phyloP scores from a whole-genome alignment of 1,140 invertebrate genomes.

The Dreissena rostriformis region DNA sequence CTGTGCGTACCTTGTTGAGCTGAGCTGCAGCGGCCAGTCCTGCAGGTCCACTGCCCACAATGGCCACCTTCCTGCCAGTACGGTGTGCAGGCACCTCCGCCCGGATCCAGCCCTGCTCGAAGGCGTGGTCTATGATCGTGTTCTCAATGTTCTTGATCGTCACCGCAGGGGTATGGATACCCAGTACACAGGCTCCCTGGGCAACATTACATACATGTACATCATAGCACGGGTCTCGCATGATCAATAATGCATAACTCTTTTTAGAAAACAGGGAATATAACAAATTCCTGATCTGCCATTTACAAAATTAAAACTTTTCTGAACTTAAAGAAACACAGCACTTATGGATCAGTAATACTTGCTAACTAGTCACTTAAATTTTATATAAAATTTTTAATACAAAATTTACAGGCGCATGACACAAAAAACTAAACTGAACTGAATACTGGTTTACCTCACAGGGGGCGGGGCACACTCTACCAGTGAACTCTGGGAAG shows the following conservation, averaged over 20 bases:
- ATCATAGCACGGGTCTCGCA: too few relatives aligned
- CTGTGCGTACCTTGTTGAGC: slow-evolving; percentile 90
- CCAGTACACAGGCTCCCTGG: slow-evolving; percentile 96
- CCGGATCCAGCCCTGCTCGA: slow-evolving; percentile 96
- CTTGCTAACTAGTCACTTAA: too few relatives aligned
- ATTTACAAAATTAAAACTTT: too few relatives aligned
- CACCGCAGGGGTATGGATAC: slow-evolving; percentile 97
- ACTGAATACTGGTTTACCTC: slow-evolving; percentile 83
- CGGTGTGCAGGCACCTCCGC: slow-evolving; percentile 88
- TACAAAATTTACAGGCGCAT: background rate
- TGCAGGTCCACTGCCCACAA: slow-evolving; percentile 98
- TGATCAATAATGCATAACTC: too few relatives aligned
- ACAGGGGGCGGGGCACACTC: slow-evolving; percentile 99
- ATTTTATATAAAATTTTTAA: too few relatives aligned
- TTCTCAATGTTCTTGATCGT: slow-evolving; percentile 99
- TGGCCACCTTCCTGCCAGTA: slow-evolving; percentile 93
- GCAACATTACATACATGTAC: slow-evolving; percentile 1
- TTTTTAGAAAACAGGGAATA: too few relatives aligned
- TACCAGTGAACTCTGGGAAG: slow-evolving; percentile 99
- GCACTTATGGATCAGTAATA: too few relatives aligned
- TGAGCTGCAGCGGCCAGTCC: slow-evolving; percentile 98
- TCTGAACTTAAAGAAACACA: too few relatives aligned
- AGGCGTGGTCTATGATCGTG: slow-evolving; percentile 99
- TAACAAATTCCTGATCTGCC: too few relatives aligned
- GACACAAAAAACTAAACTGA: background rate